Evolutionary conservation across 1,140 invertebrate genomes (phyloP), one percentile per base, ranked within the genome.

Genomic region (Notospermus geniculatus): DNA sequence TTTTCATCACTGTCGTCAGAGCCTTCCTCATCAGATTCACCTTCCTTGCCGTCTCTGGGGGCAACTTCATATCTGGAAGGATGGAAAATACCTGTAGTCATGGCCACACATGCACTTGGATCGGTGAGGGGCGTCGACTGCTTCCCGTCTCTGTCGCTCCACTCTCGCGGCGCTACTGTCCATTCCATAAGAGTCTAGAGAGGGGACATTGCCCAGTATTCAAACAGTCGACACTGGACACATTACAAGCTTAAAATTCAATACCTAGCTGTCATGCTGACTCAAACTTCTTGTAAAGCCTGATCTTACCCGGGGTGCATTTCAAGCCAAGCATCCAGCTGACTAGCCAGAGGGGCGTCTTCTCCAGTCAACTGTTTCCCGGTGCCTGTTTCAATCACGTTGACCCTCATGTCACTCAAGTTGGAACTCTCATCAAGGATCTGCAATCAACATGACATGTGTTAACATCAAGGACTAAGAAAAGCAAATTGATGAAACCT

Each of bases 311-410:
- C 84, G 9, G 85, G 83, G 78, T 87, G 78, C 62, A 79, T 74
- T 61, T 85, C 84, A 4, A 87, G 70, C 86, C 86, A 87, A 2
- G 88, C 85, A 64, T 93, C 90, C 23, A 98, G 80, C 73, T 98
- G 90, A 70, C 90, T 91, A 57, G 93, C 84, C 59, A 92, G 77
- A 1, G 95, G 97, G 22, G 95, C 95, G 50, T 97, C 92, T 54
- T 94, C 91, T 1, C 93, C 95, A 65, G 86, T 88, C 22, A 98
- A 82, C 36, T 84, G 80, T 66, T 85, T 84, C 46, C 92, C 94
- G 22, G 93, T 95, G 28, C 88, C 85, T 17, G 88, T 88, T 77
- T 99, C 94, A 57, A 95, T 87, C 2, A 98, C 93, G 72, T 88
- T 87, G 17, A 98, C 88, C 27, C 68, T 64, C 50, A 67, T 70